Evolutionary conservation across 2,888 invertebrate species (phyloP).

Genomic region (Philereme transversata): DNA sequence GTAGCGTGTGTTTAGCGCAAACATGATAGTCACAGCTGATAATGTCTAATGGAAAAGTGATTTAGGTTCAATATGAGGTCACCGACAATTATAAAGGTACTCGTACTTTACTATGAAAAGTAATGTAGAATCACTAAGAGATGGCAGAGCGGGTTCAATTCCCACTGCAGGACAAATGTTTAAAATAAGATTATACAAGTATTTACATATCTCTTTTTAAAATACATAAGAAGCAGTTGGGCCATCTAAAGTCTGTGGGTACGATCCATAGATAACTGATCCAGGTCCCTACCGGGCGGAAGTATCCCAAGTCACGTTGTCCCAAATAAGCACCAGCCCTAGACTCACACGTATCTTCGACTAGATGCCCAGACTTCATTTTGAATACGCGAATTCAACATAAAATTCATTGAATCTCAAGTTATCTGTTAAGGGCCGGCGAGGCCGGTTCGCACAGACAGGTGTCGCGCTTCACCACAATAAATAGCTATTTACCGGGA

Average conservation of each 20-base stretch:
- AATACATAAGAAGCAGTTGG: too few relatives aligned
- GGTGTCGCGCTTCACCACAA: conserved; percentile 73
- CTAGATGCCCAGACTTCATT: too few relatives aligned
- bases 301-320: too few relatives aligned
- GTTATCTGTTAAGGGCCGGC: conserved; percentile 43
- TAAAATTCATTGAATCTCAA: conserved; percentile 15
- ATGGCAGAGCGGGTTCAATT: not conserved
- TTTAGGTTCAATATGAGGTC: not conserved
- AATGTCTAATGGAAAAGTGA: conserved; percentile 3
- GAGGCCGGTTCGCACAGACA: conserved; percentile 56
- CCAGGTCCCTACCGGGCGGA: too few relatives aligned
- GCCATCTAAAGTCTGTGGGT: too few relatives aligned
- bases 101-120: not conserved
- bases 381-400: not conserved
- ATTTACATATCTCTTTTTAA: too few relatives aligned
- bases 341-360: too few relatives aligned
- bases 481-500: conserved; percentile 75
- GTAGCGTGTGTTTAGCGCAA: conserved; percentile 4
- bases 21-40: conserved; percentile 6
- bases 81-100: too few relatives aligned
- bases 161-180: too few relatives aligned
- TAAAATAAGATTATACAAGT: too few relatives aligned
- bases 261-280: too few relatives aligned
- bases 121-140: not conserved
- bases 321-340: too few relatives aligned